phyloP scores from a whole-genome alignment of 2,113 vertebrate genomes.

The Himantopus leucocephalus region DNA sequence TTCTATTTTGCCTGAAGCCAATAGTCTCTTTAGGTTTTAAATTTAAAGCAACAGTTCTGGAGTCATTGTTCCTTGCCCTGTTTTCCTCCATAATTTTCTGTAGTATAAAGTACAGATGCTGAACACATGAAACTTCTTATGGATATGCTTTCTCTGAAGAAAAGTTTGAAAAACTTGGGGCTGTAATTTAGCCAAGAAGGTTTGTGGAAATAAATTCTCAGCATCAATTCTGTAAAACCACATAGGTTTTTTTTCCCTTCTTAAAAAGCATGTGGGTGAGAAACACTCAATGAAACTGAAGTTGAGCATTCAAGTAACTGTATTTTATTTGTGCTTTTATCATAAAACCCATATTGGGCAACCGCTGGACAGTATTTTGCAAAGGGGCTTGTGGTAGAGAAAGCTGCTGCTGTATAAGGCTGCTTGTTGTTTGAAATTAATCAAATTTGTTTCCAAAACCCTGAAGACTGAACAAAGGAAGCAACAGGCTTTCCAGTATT shows the following conservation, averaged over 20 bases:
- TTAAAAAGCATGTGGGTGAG: neutral
- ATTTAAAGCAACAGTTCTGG: neutral
- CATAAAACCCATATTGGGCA: neutral
- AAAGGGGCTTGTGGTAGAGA: neutral
- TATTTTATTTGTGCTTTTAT: neutral
- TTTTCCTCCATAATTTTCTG: neutral
- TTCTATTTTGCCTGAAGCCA: neutral
- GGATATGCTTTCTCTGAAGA: neutral
- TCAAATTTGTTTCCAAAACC: neutral
- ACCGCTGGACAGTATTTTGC: neutral
- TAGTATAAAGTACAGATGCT: neutral
- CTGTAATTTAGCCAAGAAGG: neutral
- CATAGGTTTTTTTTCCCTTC: neutral
- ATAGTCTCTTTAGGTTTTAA: neutral
- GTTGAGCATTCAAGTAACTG: neutral
- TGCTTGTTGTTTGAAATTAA: neutral
- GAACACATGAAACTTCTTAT: neutral
- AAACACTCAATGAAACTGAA: neutral
- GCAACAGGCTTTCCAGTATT: neutral
- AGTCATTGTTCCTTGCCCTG: neutral
- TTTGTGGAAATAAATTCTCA: neutral
- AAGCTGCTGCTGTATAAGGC: neutral
- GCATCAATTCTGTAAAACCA: neutral
- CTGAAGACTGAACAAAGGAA: neutral
- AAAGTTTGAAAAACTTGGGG: neutral